Conservation (phyloP, 2,888 invertebrate species). For the Neria commutata region DNA sequence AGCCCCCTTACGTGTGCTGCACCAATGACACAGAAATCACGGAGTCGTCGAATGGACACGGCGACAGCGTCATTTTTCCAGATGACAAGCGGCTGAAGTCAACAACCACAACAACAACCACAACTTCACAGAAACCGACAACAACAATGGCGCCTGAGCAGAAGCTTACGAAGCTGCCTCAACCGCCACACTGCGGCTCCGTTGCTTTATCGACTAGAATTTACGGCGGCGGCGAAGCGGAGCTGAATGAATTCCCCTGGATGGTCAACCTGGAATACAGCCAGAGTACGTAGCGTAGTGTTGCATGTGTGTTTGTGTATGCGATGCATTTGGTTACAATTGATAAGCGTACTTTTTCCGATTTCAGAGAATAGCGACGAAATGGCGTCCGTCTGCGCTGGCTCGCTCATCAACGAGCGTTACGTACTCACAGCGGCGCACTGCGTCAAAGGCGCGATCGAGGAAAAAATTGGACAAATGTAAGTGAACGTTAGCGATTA, state of each 20-base stretch:
- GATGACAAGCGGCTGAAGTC: background rate
- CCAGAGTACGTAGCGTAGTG: constrained; percentile 44
- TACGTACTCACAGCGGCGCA: constrained; percentile 68
- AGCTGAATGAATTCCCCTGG: constrained; percentile 72
- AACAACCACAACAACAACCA: no score
- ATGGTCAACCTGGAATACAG: constrained; percentile 68
- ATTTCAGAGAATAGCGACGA: constrained; percentile 14
- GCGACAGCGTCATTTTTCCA: background rate
- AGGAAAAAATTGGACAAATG: constrained; percentile 62
- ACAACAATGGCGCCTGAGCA: background rate
- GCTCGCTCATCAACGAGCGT: constrained; percentile 44
- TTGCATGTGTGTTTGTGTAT: no score
- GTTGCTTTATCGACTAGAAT: constrained; percentile 63
- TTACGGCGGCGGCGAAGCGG: constrained; percentile 66
- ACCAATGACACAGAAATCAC: constrained; percentile 28
- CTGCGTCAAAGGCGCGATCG: constrained; percentile 64
- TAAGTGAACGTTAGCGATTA: constrained; percentile 61
- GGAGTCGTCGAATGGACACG: background rate
- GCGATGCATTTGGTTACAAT: background rate
- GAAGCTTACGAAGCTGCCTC: background rate
- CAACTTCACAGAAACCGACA: no score
- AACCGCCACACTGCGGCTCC: constrained; percentile 41
- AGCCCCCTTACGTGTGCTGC: constrained; percentile 32
- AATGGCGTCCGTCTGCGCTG: constrained; percentile 30
- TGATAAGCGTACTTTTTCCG: background rate